Evolutionary conservation across 2,888 invertebrate species (phyloP), one percentile per base, ranked within the genome.

Genomic region (Hipparchia semele): DNA sequence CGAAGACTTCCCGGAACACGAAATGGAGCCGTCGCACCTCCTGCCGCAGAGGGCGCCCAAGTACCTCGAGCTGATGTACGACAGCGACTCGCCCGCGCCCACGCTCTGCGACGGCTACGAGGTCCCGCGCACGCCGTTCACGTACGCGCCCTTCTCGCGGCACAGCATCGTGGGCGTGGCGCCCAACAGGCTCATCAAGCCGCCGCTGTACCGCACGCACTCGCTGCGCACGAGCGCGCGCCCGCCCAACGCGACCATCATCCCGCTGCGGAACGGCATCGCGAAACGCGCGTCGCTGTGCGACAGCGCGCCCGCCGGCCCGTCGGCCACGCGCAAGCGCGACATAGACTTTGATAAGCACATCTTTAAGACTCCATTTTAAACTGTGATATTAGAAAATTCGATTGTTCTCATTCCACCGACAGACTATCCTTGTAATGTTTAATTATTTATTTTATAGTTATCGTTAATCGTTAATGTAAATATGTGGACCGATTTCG

Each of bases 21-120:
- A 90, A 75, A 91, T 92, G 92, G 93, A 92, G 78, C 91, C 92
- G 6, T 90, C 92, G 7, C 87, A 86, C 2, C 77, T 89, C 66
- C 84, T 92, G 1, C 90, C 92, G 56, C 87, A 87, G 74, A 84
- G 87, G 2, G 78, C 91, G 54, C 95, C 96, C 0, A 96, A 96
- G 81, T 96, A 96, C 85, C 86, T 96, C 70, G 96, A 96, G 84
- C 87, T 96, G 66, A 90, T 96, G 82, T 95, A 96, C 81, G 95
- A 95, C 80, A 92, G 92, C 76, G 94, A 94, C 70, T 89, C 93
- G 0, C 88, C 87, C 9, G 83, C 88, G 23, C 86, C 90, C 23
- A 89, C 88, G 2, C 73, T 83, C 3, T 87, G 90, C 77, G 96
- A 95, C 80, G 96, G 96, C 2, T 96, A 96, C 85, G 96, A 96